Evolutionary conservation across 2,113 vertebrate species (phyloP).

Genomic region (Gymnarchus niloticus): DNA sequence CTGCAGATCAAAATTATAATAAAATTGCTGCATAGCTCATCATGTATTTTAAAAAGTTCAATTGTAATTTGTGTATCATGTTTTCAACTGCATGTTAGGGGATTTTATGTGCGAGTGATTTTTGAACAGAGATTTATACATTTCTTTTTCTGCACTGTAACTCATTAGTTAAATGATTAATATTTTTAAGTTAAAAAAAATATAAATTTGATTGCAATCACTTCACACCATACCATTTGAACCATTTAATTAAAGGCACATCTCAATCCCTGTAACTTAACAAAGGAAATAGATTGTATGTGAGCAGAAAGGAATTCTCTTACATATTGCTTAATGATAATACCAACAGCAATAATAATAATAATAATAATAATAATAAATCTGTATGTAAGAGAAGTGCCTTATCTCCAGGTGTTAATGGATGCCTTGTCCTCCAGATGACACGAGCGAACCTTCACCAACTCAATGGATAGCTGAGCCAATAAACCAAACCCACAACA

Average conservation of each 20-base stretch:
- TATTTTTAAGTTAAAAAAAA: constrained; percentile 3
- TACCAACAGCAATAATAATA: neutral
- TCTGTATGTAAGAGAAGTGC: neutral
- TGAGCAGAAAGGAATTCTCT: neutral
- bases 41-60: neutral
- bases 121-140: neutral
- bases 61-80: too few relatives aligned
- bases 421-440: neutral
- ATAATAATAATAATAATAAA: neutral
- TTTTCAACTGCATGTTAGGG: neutral
- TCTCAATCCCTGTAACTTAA: neutral
- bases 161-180: neutral
- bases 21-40: too few relatives aligned
- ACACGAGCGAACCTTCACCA: neutral
- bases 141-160: neutral
- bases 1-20: neutral
- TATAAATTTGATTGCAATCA: neutral
- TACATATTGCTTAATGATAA: too few relatives aligned
- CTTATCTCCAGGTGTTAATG: neutral
- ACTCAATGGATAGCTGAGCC: neutral
- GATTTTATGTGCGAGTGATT: neutral
- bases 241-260: neutral
- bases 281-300: neutral
- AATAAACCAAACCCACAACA: neutral
- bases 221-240: neutral